Percentiles rank a stretch among this genome's conserved stretches.
Evolutionary conservation across 2,888 invertebrate genomes (phyloP).

Genomic region (Athripsodes cinereus): DNA sequence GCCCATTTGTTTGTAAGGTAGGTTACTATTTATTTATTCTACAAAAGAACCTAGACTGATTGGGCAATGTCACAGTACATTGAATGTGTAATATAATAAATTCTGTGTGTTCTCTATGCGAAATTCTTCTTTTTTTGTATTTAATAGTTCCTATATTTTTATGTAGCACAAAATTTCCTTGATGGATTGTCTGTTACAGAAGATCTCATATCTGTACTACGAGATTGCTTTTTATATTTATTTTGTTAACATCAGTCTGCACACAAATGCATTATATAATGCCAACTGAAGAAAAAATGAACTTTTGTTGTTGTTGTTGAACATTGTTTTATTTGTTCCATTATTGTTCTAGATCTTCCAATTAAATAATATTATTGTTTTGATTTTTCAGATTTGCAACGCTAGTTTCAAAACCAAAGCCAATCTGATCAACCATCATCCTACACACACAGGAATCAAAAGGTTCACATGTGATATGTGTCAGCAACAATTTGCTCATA

Average conservation of each 20-base stretch:
- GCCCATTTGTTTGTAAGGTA: slow-evolving; percentile 58
- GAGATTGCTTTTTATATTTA: too few relatives aligned
- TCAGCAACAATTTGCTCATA: slow-evolving; percentile 68
- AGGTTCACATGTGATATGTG: slow-evolving; percentile 65
- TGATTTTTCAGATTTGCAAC: slow-evolving; percentile 42
- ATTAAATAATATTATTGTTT: background rate
- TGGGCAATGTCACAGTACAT: too few relatives aligned
- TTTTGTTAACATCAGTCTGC: too few relatives aligned
- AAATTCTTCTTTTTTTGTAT: background rate
- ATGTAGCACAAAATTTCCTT: too few relatives aligned
- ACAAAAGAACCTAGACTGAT: background rate
- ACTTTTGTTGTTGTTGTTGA: too few relatives aligned
- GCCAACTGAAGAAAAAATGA: too few relatives aligned
- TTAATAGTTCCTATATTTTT: background rate
- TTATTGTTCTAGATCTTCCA: background rate
- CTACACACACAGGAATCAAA: slow-evolving; percentile 66
- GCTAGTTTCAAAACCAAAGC: slow-evolving; percentile 66
- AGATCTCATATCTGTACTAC: too few relatives aligned
- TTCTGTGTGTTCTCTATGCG: background rate
- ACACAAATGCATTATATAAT: too few relatives aligned
- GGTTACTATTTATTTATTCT: slow-evolving; percentile 27
- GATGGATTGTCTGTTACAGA: too few relatives aligned
- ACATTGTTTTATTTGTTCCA: too few relatives aligned
- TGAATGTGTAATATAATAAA: too few relatives aligned
- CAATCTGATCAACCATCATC: slow-evolving; percentile 65